Conservation (phyloP, 2,797 vertebrate species). For the Labroides dimidiatus region DNA sequence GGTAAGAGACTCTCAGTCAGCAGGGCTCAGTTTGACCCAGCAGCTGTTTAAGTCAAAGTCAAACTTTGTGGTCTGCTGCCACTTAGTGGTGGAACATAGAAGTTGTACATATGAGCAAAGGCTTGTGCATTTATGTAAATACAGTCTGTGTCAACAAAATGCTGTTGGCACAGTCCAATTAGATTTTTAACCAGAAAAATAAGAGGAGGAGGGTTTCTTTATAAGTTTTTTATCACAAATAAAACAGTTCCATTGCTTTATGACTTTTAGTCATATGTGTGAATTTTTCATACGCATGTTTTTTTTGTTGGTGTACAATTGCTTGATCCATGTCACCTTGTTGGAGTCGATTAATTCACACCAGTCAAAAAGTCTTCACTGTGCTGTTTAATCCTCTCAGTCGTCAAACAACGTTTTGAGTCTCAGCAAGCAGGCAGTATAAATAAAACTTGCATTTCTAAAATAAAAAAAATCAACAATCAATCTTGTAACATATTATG, state of each 20-base stretch:
- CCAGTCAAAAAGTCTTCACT: slow-evolving; percentile 2
- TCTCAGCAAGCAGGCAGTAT: slow-evolving; percentile 40
- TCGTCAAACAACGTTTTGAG: slow-evolving; percentile 14
- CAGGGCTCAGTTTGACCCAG: slow-evolving; percentile 29
- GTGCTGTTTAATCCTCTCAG: slow-evolving; percentile 51
- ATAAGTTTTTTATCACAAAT: slow-evolving; percentile 34
- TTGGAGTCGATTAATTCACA: too few relatives aligned
- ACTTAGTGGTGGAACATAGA: slow-evolving; percentile 51
- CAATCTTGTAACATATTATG: slow-evolving; percentile 36
- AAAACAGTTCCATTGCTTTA: not conserved
- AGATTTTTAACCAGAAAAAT: slow-evolving; percentile 1
- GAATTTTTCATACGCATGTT: too few relatives aligned
- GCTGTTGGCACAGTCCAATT: not conserved
- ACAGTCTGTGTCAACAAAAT: not conserved
- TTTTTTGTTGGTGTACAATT: too few relatives aligned
- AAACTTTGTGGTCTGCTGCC: slow-evolving; percentile 49
- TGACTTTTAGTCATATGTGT: not conserved
- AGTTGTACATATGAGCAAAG: slow-evolving; percentile 1
- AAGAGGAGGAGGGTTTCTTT: not conserved
- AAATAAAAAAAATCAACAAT: slow-evolving; percentile 44
- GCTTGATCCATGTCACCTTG: too few relatives aligned
- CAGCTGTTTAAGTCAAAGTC: slow-evolving; percentile 24
- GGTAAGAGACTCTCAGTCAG: slow-evolving; percentile 38
- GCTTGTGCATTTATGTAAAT: not conserved
- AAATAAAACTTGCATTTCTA: slow-evolving; percentile 48